phyloP scores from a whole-genome alignment of 30 jellyfish, hydroid and myxozoan species.

The Aurelia coerulea region DNA sequence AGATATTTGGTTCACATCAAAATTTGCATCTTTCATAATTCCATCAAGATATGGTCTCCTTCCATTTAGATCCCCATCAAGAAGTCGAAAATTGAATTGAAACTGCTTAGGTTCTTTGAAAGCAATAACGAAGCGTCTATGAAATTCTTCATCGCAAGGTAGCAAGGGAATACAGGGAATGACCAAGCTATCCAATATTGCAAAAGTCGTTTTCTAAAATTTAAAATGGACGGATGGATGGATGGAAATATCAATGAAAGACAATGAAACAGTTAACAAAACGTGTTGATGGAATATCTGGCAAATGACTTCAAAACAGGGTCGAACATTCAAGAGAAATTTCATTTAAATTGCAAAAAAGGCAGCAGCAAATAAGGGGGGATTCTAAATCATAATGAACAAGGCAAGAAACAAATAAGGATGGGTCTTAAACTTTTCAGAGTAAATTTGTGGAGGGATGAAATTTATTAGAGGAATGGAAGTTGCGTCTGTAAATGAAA shows the following conservation, averaged over 20 bases:
- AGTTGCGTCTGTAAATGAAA: no score
- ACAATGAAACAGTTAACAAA: background rate
- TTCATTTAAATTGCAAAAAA: no score
- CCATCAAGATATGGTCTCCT: constrained; percentile 25
- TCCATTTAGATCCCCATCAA: constrained; percentile 86
- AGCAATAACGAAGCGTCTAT: background rate
- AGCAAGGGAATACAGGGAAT: constrained; percentile 62
- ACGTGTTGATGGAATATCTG: no score
- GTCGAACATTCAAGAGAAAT: no score
- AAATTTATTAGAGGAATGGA: no score
- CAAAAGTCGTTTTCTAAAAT: constrained; percentile 82
- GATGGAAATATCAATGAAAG: background rate
- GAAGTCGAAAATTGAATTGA: constrained; percentile 64
- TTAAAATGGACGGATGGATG: background rate
- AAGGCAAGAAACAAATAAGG: no score
- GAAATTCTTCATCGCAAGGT: constrained; percentile 32
- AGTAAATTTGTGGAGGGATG: no score
- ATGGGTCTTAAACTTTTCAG: no score
- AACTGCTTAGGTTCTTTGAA: background rate
- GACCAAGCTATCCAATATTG: constrained; percentile 71
- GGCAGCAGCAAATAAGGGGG: no score
- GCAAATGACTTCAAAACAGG: no score
- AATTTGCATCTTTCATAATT: background rate
- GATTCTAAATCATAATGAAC: no score
- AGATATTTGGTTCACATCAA: constrained; percentile 21